A percentile compares a stretch with the other conserved stretches of the same genome.
Evolutionary conservation across 2,113 vertebrate species (phyloP).

Genomic region (Pao palembangensis): DNA sequence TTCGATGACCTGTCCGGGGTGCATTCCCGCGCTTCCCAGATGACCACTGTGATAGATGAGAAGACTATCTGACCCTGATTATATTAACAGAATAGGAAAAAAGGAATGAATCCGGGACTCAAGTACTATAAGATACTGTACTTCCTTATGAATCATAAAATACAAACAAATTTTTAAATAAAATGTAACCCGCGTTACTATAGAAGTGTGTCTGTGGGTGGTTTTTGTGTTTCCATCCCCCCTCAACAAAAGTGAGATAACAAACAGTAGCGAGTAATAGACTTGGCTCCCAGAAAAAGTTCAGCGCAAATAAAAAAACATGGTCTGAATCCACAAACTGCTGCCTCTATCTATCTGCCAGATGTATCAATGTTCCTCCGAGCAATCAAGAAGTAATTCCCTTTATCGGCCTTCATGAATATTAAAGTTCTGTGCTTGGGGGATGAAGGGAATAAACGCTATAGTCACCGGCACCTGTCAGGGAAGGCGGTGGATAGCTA

Average conservation of each 20-base stretch:
- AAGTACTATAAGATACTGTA: no score
- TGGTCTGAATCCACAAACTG: slow-evolving; percentile 58
- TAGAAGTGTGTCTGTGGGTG: slow-evolving; percentile 8
- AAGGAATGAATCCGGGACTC: no score
- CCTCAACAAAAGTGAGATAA: slow-evolving; percentile 48
- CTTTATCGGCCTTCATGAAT: slow-evolving; percentile 71
- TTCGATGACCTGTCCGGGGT: no score
- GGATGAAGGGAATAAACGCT: slow-evolving; percentile 48
- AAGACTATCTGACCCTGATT: no score
- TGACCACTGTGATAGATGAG: no score
- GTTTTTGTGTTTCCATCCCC: slow-evolving; percentile 24
- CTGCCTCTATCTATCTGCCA: slow-evolving; percentile 59
- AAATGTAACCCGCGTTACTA: no score
- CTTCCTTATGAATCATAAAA: no score
- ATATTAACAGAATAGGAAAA: no score
- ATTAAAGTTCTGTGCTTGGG: slow-evolving; percentile 66
- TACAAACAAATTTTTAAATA: no score
- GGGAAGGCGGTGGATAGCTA: slow-evolving; percentile 42
- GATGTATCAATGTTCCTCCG: slow-evolving; percentile 69
- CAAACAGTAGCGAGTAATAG: slow-evolving; percentile 54
- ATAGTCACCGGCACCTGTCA: slow-evolving; percentile 57
- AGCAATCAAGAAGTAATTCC: slow-evolving; percentile 73
- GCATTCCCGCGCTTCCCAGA: no score
- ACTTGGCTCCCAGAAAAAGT: slow-evolving; percentile 57
- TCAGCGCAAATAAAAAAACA: slow-evolving; percentile 45